Conservation (phyloP, 1,140 invertebrate genomes). For the Macrobrachium rosenbergii region DNA sequence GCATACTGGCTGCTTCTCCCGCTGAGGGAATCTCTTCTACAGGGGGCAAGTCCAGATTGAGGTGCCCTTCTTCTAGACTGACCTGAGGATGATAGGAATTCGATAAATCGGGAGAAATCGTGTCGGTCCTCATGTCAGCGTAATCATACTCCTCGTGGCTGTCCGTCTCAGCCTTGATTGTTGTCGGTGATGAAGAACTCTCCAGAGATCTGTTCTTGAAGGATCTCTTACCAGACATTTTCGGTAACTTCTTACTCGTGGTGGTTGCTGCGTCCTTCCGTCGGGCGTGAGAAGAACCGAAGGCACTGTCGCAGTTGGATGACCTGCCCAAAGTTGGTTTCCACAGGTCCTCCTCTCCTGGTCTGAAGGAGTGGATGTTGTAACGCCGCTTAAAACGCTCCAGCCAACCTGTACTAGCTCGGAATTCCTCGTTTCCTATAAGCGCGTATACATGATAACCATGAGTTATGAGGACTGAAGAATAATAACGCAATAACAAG, state of each 20-base stretch:
- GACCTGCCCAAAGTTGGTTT: slow-evolving; percentile 16
- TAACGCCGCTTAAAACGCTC: slow-evolving; percentile 45
- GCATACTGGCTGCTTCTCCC: slow-evolving; percentile 34
- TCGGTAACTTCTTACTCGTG: not conserved
- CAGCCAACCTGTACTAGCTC: slow-evolving; percentile 42
- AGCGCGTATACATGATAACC: too few species aligned
- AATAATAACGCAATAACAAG: too few species aligned
- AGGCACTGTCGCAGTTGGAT: not conserved
- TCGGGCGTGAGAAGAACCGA: not conserved
- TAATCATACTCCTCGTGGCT: not conserved
- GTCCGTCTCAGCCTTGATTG: not conserved
- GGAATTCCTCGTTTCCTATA: slow-evolving; percentile 19
- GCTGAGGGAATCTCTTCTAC: slow-evolving; percentile 50
- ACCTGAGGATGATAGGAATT: slow-evolving; percentile 34
- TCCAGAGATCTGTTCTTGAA: not conserved
- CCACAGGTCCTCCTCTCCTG: slow-evolving; percentile 30
- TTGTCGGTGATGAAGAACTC: not conserved
- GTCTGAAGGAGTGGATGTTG: slow-evolving; percentile 44
- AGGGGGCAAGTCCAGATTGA: slow-evolving; percentile 34
- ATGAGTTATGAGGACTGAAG: too few species aligned
- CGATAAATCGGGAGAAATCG: not conserved
- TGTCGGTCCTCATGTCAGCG: not conserved
- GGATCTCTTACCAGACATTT: not conserved
- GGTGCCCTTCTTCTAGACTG: slow-evolving; percentile 39
- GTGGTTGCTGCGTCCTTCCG: not conserved